These are phyloP conservation scores for Asarcornis scutulata DNA, from an alignment of 2,113 vertebrate genomes.

Conservation along the genomic window DNA sequence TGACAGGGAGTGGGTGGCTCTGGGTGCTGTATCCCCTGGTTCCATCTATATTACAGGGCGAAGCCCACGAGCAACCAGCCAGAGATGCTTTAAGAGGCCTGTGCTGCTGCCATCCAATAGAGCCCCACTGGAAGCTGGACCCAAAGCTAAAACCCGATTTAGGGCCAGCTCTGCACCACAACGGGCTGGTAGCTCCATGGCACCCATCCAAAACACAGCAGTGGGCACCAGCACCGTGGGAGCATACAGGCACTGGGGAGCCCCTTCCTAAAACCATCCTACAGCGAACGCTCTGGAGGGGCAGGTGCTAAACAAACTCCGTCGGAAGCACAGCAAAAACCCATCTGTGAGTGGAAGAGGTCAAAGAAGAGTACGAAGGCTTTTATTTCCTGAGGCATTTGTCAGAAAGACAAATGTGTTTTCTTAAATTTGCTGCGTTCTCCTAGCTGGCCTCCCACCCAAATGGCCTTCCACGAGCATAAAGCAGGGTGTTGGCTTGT, in stretches of 20 bases:
- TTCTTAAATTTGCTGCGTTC: not conserved
- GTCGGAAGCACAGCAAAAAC: slow-evolving; percentile 22
- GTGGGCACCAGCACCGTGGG: not conserved
- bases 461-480: not conserved
- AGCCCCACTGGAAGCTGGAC: not conserved
- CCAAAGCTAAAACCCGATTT: not conserved
- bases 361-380: slow-evolving; percentile 41
- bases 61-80: not conserved
- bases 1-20: rapidly evolving
- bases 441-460: slow-evolving; percentile 37
- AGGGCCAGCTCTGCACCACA: not conserved
- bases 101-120: not conserved
- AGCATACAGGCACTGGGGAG: not conserved
- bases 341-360: slow-evolving; percentile 47
- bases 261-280: rapidly evolving
- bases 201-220: rapidly evolving
- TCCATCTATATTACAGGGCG: not conserved
- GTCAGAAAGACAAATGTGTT: slow-evolving; percentile 44
- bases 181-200: not conserved
- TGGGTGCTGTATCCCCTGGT: not conserved
- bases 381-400: slow-evolving; percentile 46
- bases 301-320: not conserved
- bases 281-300: not conserved
- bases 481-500: not conserved
- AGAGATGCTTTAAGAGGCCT: not conserved